Percentiles rank a stretch among this genome's conserved stretches.
These are phyloP conservation scores for Drosophila quadrilineata DNA, from an alignment of 1,140 invertebrate species.

Conservation along the genomic window DNA sequence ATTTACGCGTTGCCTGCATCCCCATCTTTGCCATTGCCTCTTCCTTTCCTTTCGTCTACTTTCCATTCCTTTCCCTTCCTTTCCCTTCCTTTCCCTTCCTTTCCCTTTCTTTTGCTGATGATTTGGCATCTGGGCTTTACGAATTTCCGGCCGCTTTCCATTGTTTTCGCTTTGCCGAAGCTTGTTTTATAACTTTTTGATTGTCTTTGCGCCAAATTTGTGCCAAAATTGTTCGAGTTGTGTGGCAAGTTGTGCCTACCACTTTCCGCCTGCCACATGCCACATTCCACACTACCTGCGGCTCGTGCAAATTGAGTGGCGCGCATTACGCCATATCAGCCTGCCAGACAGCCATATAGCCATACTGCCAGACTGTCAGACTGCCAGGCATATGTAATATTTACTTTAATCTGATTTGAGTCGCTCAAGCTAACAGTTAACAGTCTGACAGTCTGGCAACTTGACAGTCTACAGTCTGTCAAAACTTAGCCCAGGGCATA, in stretches of 20 bases:
- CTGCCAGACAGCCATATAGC: too few relatives aligned
- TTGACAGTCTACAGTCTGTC: background rate
- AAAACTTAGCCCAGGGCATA: conserved; percentile 54
- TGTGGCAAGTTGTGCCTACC: conserved; percentile 21
- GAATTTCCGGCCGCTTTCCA: conserved; percentile 20
- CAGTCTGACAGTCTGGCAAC: background rate
- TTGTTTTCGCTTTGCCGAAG: conserved; percentile 55
- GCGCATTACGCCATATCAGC: conserved; percentile 21
- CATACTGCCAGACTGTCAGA: too few relatives aligned
- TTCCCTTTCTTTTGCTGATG: conserved; percentile 4
- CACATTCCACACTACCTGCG: too few relatives aligned
- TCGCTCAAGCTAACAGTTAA: conserved; percentile 63
- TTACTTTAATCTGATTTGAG: conserved; percentile 72
- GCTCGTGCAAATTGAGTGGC: conserved; percentile 38
- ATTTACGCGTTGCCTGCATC: conserved; percentile 41
- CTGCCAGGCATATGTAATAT: conserved; percentile 62
- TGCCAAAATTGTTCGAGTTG: conserved; percentile 63
- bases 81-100: too few relatives aligned
- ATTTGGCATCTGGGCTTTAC: conserved; percentile 42
- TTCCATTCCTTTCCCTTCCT: too few relatives aligned
- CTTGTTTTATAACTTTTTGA: conserved; percentile 80
- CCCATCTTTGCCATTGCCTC: too few relatives aligned
- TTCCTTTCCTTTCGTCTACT: too few relatives aligned
- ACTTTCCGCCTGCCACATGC: too few relatives aligned
- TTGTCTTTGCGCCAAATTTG: conserved; percentile 78